Evolutionary conservation across 2,888 invertebrate species (phyloP), one percentile per base, ranked within the genome.

Genomic region (Chironomus riparius): DNA sequence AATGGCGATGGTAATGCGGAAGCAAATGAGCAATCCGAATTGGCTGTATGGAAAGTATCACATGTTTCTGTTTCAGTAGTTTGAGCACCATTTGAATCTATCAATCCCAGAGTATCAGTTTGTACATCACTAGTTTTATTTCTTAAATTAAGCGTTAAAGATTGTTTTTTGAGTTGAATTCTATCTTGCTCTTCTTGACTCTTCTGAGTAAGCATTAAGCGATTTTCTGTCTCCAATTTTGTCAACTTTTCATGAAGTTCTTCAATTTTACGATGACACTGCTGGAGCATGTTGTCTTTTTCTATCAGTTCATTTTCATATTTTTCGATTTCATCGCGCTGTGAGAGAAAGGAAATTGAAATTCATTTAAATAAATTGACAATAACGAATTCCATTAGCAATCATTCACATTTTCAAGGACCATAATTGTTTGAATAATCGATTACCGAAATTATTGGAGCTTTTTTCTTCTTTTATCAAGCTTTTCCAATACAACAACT

Each of bases 31-130:
- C 86, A 87, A 78, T 87, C 86, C 0, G 88, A 87, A 5, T 89
- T 86, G 0, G 92, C 92, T 21, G 92, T 92, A 83, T 92, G 92
- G 84, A 91, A 93, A 0, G 91, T 90, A 80, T 90, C 91, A 77
- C 87, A 89, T 76, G 89, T 83, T 80, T 82, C 82, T 76, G 81
- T 81, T 21, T 82, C 82, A 77, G 83, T 83, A 68, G 82, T 81
- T 73, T 81, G 81, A 13, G 70, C 70, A 15, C 15, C 47, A 15
- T 22, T 15, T 28, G 10, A 13, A 10, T 68, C 15, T 13, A 13
- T 18, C 47, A 68, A 50, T 50, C 69, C 76, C 22, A 10, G 15
- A 76, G 81, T 82, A 78, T 81, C 83, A 0, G 80, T 80, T 78
- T 85, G 79, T 1, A 82, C 82, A 4, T 86, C 83, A 75, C 84